phyloP scores from a whole-genome alignment of 2,888 invertebrate species.

The Boloria selene region DNA sequence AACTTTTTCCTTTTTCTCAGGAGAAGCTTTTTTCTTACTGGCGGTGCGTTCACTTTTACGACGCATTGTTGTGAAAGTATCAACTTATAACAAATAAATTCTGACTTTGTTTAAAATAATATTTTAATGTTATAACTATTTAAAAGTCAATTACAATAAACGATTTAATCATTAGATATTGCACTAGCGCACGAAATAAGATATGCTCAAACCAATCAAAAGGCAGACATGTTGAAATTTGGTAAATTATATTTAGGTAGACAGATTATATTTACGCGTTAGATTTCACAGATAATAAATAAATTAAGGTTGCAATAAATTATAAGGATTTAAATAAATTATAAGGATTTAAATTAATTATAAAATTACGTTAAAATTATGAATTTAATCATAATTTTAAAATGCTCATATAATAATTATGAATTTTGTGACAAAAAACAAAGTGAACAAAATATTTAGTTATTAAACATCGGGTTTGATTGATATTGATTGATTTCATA shows the following conservation, averaged over 20 bases:
- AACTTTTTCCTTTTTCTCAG: slow-evolving; percentile 83
- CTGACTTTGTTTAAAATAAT: not conserved
- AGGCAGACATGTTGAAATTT: slow-evolving; percentile 34
- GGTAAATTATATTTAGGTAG: not conserved
- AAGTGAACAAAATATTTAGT: too few species aligned
- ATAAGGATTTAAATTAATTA: too few species aligned
- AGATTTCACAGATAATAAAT: not conserved
- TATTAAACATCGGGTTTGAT: too few species aligned
- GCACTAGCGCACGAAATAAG: not conserved
- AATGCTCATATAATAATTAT: too few species aligned
- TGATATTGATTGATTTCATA: too few species aligned
- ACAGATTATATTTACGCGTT: not conserved
- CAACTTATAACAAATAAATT: slow-evolving; percentile 5
- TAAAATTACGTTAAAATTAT: too few species aligned
- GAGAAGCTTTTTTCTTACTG: slow-evolving; percentile 85
- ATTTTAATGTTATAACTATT: not conserved
- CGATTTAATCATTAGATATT: not conserved
- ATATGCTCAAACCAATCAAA: slow-evolving; percentile 33
- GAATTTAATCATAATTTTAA: too few species aligned
- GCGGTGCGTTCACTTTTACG: slow-evolving; percentile 88
- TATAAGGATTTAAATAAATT: too few species aligned
- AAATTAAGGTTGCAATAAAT: too few species aligned
- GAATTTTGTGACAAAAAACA: too few species aligned
- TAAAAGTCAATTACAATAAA: not conserved
- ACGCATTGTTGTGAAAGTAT: slow-evolving; percentile 79